Conservation (phyloP, 2,113 vertebrate species). For the Vombatus ursinus region DNA sequence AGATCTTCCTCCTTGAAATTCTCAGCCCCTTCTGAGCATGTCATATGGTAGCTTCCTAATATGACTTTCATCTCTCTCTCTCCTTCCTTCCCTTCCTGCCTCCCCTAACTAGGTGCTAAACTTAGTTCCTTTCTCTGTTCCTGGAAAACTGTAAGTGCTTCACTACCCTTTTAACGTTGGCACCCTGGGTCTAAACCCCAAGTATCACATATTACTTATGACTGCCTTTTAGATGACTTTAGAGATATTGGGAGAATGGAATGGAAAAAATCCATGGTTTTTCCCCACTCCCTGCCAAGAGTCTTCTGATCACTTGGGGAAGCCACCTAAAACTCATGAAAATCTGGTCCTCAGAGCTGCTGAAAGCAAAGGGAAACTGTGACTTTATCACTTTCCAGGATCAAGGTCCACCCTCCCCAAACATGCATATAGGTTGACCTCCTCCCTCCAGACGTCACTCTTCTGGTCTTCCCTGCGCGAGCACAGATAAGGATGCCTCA, state of each 20-base stretch:
- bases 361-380: background rate
- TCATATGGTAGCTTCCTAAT: background rate
- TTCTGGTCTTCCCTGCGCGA: background rate
- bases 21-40: background rate
- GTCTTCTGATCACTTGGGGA: background rate
- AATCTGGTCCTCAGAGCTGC: background rate
- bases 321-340: background rate
- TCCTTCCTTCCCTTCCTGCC: too few species aligned
- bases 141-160: background rate
- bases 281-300: background rate
- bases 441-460: background rate
- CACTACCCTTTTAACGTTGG: background rate
- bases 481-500: background rate
- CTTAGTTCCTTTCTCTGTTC: background rate
- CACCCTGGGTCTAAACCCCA: background rate
- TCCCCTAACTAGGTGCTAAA: background rate
- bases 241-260: background rate
- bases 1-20: background rate
- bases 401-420: background rate
- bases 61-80: background rate
- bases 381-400: background rate
- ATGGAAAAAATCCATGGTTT: background rate
- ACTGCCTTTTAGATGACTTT: background rate
- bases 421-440: background rate
- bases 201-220: background rate